Percentiles rank a stretch among this genome's conserved stretches.
Evolutionary conservation across 1,140 invertebrate species (phyloP).

Genomic region (Sycophaga agraensis): DNA sequence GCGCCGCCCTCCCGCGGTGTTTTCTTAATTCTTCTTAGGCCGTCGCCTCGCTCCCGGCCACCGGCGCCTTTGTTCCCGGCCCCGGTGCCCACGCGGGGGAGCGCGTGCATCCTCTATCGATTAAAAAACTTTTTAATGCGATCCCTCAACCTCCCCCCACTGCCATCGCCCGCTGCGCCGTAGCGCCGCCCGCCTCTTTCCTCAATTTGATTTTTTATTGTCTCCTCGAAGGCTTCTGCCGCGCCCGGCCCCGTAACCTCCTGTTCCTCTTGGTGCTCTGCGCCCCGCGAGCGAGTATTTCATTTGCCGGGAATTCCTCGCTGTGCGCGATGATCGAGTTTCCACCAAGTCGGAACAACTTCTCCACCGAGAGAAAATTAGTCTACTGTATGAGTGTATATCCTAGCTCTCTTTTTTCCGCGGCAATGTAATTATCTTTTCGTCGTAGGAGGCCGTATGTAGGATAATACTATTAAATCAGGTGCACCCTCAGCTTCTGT

Average conservation of each 20-base stretch:
- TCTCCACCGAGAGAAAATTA: constrained; percentile 39
- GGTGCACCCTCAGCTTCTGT: no score
- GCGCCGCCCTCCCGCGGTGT: constrained; percentile 35
- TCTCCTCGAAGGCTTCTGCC: constrained; percentile 10
- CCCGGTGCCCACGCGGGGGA: not conserved
- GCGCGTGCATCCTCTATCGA: constrained; percentile 45
- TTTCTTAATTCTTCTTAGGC: constrained; percentile 40
- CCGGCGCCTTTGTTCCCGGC: constrained; percentile 25
- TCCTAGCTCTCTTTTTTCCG: no score
- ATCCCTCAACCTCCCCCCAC: constrained; percentile 39
- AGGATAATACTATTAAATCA: no score
- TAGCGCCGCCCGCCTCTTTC: constrained; percentile 51
- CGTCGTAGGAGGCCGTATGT: no score
- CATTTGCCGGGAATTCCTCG: constrained; percentile 45
- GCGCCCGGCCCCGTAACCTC: not conserved
- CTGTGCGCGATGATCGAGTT: constrained; percentile 27
- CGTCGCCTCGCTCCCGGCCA: constrained; percentile 14
- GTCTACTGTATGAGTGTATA: no score
- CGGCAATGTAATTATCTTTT: no score
- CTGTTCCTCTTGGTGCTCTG: not conserved
- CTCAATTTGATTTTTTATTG: constrained; percentile 48
- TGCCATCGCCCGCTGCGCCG: no score
- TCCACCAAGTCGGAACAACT: constrained; percentile 39
- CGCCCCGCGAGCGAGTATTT: constrained; percentile 41
- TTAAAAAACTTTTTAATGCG: constrained; percentile 57